phyloP scores from a whole-genome alignment of 2,888 invertebrate species.

The Cheiracanthium punctorium region DNA sequence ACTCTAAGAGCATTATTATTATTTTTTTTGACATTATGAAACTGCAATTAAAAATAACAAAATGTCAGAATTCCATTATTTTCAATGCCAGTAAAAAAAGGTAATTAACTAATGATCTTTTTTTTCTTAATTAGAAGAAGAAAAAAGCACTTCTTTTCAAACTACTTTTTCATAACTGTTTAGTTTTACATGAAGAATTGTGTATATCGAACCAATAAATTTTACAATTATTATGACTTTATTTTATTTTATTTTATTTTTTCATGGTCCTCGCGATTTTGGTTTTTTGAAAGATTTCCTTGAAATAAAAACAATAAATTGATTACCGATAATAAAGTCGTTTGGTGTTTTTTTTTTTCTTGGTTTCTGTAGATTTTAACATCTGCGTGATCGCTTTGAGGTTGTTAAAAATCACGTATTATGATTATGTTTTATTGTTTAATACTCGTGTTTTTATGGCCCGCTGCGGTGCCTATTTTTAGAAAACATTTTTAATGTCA shows the following conservation, averaged over 20 bases:
- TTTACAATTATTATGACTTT: neutral
- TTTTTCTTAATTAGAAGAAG: slow-evolving; percentile 48
- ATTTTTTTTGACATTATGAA: neutral
- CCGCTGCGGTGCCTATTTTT: too few relatives aligned
- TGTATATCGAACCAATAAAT: neutral
- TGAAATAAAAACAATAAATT: neutral
- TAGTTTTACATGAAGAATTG: neutral
- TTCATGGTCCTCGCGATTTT: neutral
- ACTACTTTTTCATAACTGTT: neutral
- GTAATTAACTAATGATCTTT: slow-evolving; percentile 63
- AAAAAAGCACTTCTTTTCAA: neutral
- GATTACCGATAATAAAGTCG: neutral
- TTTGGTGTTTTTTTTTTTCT: neutral
- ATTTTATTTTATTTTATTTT: neutral
- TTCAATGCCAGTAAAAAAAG: slow-evolving; percentile 44
- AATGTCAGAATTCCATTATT: slow-evolving; percentile 53
- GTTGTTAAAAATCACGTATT: neutral
- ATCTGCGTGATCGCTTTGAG: neutral
- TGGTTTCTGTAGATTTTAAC: neutral
- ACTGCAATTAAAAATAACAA: neutral
- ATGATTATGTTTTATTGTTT: neutral
- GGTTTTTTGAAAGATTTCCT: neutral
- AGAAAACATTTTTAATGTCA: too few relatives aligned
- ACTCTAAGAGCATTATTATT: too few relatives aligned
- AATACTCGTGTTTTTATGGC: neutral